Evolutionary conservation across 2,113 vertebrate species (phyloP), one percentile per base, ranked within the genome.

Genomic region (Clarias gariepinus): DNA sequence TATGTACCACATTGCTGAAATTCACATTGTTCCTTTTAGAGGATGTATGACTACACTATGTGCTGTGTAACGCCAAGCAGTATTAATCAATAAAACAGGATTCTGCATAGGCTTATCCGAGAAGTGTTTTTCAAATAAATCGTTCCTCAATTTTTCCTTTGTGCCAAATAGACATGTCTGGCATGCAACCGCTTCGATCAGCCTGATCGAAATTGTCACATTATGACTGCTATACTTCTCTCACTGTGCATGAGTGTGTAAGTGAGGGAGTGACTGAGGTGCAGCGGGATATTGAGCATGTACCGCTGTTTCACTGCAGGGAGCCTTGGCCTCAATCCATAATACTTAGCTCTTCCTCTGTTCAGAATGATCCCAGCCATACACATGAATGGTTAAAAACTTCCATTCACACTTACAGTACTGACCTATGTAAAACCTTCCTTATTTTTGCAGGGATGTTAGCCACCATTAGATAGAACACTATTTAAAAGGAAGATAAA

Each of bases 271-370:
- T 68, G 84, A 79, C 61, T 68, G 61, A 68, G 74, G n/a, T 68
- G 28, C 77, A 58, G 55, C 77, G 60, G 77, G 55, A 80, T 66
- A 68, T 84, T 60, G 61, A 85, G 74, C 47, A 47, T 57, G 13
- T 36, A 78, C 74, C 68, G 60, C 71, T 77, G 84, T 53, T 77
- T 85, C 73, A 64, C 84, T 85, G 57, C 60, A 77, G 58, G 84
- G 18, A 47, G 57, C 60, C 36, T 77, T 28, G 71, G 57, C 60
- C 83, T 61, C 36, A n/a, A 76, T 76, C 83, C 58, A 85, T 85
- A 85, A 60, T 64, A 33, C 41, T 63, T 85, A 77, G 73, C 84
- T 77, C 73, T 64, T 23, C 41, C 36, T 64, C n/a, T 25, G 64
- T 18, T 85, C 25, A 60, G 57, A 74, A 36, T 28, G 69, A 60